A percentile compares a stretch with the other conserved stretches of the same genome.
These are phyloP conservation scores for Ceratina australensis DNA, from an alignment of 1,140 invertebrate species.

Conservation along the genomic window DNA sequence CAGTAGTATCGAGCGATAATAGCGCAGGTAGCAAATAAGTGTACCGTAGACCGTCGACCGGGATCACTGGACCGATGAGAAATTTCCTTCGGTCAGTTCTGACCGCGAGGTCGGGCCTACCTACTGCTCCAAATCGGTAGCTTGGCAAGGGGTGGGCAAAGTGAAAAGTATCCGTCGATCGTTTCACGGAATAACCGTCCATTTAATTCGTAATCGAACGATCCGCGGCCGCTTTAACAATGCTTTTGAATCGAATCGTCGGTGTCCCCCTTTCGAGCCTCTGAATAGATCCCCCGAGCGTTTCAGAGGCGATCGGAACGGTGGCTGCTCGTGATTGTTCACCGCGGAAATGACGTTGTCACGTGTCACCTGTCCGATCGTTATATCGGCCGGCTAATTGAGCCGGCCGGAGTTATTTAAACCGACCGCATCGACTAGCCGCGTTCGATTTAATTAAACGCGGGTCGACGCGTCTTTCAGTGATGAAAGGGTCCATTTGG, in stretches of 20 bases:
- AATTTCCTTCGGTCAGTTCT: neutral
- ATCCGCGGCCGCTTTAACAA: conserved; percentile 15
- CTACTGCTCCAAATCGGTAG: neutral
- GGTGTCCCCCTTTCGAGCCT: conserved; percentile 11
- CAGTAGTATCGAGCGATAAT: neutral
- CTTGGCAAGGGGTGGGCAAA: neutral
- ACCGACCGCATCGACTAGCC: neutral
- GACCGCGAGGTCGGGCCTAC: neutral
- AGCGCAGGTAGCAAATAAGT: neutral
- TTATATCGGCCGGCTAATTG: neutral
- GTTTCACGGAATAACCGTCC: conserved; percentile 23
- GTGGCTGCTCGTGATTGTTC: conserved; percentile 46
- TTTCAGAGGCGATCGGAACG: conserved; percentile 33
- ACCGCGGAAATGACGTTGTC: conserved; percentile 56
- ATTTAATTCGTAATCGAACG: conserved; percentile 41
- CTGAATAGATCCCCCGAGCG: conserved; percentile 1
- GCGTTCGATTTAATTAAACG: neutral
- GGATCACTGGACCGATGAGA: conserved; percentile 4
- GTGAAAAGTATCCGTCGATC: conserved; percentile 27
- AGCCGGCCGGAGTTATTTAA: conserved; percentile 2
- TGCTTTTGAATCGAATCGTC: conserved; percentile 22
- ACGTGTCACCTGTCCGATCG: conserved; percentile 32
- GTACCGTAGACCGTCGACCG: neutral
- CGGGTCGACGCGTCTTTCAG: conserved; percentile 23
- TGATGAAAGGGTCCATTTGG: conserved; percentile 33